phyloP scores from a whole-genome alignment of 53 echinoderm and acorn worm genomes.

The Luidia sarsii region DNA sequence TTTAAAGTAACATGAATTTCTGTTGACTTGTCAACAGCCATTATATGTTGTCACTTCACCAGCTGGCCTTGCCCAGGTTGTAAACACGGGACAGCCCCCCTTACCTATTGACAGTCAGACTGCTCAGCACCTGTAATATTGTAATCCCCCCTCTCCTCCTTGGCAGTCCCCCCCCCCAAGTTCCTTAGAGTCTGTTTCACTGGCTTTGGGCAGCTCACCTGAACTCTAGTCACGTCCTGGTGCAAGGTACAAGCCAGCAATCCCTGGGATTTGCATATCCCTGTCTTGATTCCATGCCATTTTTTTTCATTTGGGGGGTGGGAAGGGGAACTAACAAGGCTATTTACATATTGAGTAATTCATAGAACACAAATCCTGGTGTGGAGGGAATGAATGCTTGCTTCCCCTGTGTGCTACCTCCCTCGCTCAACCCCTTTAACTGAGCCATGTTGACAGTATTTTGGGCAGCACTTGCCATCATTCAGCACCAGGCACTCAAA shows the following conservation, averaged over 20 bases:
- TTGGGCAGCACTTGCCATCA: slow-evolving; percentile 49
- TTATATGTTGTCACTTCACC: slow-evolving; percentile 44
- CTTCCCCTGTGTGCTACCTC: too few species aligned
- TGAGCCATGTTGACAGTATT: slow-evolving; percentile 49
- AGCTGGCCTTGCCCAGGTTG: slow-evolving; percentile 42
- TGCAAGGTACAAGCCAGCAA: slow-evolving; percentile 20
- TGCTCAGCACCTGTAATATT: slow-evolving; percentile 38
- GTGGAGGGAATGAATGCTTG: too few species aligned
- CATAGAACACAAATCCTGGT: too few species aligned
- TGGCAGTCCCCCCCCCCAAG: slow-evolving; percentile 3
- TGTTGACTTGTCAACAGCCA: slow-evolving; percentile 29
- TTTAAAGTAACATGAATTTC: too few species aligned
- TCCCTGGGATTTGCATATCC: slow-evolving; percentile 17
- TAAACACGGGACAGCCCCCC: slow-evolving; percentile 34
- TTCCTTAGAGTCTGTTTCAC: background rate
- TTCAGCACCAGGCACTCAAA: slow-evolving; percentile 50
- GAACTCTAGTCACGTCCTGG: background rate
- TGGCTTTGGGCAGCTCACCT: background rate
- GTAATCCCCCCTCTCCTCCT: slow-evolving; percentile 20
- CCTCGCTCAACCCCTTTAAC: too few species aligned
- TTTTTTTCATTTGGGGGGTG: background rate
- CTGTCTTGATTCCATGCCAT: background rate
- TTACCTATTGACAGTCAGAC: slow-evolving; percentile 34
- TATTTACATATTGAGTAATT: background rate
- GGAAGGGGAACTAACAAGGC: background rate